These are phyloP conservation scores for Vicugna pacos DNA, from an alignment of 2,113 vertebrate species.

Conservation along the genomic window DNA sequence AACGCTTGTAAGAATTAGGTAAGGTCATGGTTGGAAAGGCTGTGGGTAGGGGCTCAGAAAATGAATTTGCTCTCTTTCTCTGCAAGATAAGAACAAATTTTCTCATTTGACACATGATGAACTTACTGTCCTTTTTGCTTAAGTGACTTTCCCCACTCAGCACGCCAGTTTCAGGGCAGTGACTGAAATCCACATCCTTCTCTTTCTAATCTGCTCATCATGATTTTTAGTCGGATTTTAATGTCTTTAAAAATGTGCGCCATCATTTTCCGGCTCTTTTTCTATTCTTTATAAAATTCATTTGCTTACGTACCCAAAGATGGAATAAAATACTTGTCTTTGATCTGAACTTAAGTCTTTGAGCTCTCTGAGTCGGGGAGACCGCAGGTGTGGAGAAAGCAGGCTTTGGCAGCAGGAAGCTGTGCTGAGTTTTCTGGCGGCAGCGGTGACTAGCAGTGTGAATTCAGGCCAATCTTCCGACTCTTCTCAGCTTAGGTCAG, in stretches of 20 bases:
- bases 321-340: neutral
- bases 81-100: neutral
- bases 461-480: neutral
- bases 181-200: neutral
- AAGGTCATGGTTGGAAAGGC: neutral
- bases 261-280: neutral
- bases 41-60: neutral
- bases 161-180: neutral
- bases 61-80: neutral
- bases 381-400: neutral
- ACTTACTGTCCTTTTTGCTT: neutral
- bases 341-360: neutral
- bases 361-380: neutral
- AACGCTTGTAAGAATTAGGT: neutral
- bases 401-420: neutral
- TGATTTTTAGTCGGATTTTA: neutral
- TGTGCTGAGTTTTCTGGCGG: neutral
- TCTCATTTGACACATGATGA: neutral
- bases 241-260: neutral
- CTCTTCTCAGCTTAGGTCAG: neutral
- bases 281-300: constrained; percentile 3
- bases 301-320: neutral
- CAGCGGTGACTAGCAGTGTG: neutral
- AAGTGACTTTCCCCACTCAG: neutral
- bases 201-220: neutral